Percentiles rank a stretch among this genome's conserved stretches.
These are phyloP conservation scores for Caenorhabditis becei DNA, from an alignment of 2,888 invertebrate genomes.

Conservation along the genomic window DNA sequence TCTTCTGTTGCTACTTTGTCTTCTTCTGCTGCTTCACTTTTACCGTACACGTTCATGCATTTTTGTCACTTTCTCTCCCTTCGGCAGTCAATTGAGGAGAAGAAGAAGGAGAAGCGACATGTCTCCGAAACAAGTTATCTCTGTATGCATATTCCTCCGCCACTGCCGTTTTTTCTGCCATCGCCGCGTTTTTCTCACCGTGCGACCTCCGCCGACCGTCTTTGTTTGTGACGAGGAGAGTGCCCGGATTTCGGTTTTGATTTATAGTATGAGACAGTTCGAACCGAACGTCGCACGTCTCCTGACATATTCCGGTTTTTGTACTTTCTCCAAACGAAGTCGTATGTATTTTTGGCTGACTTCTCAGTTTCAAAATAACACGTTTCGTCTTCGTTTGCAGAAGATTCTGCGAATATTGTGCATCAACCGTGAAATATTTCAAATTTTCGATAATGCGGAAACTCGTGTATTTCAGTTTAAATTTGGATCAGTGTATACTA, in stretches of 20 bases:
- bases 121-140: conserved; percentile 52
- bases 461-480: too few species aligned
- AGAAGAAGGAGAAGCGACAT: conserved; percentile 32
- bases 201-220: conserved; percentile 41
- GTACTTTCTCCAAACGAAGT: conserved; percentile 3
- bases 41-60: conserved; percentile 61
- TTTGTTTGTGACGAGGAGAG: conserved; percentile 34
- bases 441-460: not conserved
- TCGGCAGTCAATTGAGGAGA: conserved; percentile 60
- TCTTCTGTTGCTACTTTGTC: conserved; percentile 6
- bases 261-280: conserved; percentile 59
- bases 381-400: not conserved
- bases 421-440: not conserved
- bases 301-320: conserved; percentile 34
- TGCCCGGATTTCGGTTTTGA: conserved; percentile 53
- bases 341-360: conserved; percentile 4
- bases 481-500: too few species aligned
- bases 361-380: conserved; percentile 1
- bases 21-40: conserved; percentile 39
- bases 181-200: conserved; percentile 24
- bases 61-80: conserved; percentile 57
- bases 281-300: conserved; percentile 23
- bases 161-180: conserved; percentile 26
- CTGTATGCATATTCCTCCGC: conserved; percentile 38
- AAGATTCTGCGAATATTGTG: not conserved